phyloP scores from a whole-genome alignment of 2,797 vertebrate species.

The Phoeniculus purpureus region DNA sequence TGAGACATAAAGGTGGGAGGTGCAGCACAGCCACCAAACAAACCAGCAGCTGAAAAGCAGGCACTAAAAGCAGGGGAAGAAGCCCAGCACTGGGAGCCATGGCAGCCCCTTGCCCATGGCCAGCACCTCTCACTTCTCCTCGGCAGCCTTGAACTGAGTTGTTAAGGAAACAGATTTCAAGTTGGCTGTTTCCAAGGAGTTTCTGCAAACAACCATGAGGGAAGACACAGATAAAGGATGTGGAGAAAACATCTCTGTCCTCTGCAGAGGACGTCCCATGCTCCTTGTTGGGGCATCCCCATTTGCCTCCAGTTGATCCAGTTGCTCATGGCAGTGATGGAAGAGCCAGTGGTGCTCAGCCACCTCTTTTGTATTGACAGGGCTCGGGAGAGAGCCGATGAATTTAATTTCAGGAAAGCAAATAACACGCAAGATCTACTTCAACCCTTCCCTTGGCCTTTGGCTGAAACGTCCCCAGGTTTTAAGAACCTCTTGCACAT shows the following conservation, averaged over 20 bases:
- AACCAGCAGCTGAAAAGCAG: not conserved
- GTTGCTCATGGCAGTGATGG: not conserved
- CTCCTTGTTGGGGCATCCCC: not conserved
- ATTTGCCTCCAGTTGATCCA: rapidly evolving
- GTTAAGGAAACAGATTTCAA: slow-evolving; percentile 36
- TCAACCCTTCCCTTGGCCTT: not conserved
- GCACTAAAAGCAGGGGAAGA: rapidly evolving
- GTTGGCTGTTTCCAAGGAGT: slow-evolving; percentile 26
- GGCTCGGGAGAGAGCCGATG: not conserved
- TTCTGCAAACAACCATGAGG: not conserved
- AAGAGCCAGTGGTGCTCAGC: not conserved
- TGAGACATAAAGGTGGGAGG: not conserved
- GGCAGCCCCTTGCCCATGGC: rapidly evolving
- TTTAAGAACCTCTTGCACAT: not conserved
- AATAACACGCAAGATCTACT: not conserved
- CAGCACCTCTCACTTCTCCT: not conserved
- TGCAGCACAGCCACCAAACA: not conserved
- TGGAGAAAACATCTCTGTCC: not conserved
- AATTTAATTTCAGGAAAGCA: not conserved
- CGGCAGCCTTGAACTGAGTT: not conserved
- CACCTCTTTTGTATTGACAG: not conserved
- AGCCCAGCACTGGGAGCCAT: not conserved
- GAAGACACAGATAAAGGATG: not conserved
- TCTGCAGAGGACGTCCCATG: not conserved
- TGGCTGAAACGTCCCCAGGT: not conserved